These are phyloP conservation scores for Cassiopea xamachana DNA, from an alignment of 30 jellyfish, hydroid and myxozoan genomes.

Conservation along the genomic window DNA sequence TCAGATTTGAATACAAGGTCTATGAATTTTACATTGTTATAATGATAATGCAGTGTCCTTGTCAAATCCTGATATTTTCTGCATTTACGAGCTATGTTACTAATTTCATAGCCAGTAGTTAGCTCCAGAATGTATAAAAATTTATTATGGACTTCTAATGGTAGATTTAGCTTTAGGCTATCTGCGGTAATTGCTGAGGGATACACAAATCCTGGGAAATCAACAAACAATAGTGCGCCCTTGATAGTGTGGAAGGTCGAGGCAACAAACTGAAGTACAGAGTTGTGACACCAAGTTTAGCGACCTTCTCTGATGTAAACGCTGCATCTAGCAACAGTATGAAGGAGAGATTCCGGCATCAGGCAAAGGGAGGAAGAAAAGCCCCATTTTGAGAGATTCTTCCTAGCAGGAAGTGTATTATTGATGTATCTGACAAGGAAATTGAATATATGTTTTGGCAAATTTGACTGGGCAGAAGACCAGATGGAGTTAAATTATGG, in stretches of 20 bases:
- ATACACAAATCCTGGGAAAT: background rate
- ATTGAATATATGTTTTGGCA: conserved; percentile 28
- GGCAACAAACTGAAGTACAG: background rate
- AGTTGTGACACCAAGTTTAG: conserved; percentile 2
- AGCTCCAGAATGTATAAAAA: background rate
- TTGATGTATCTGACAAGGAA: conserved; percentile 3
- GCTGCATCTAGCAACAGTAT: background rate
- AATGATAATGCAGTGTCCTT: conserved; percentile 1
- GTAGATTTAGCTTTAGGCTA: background rate
- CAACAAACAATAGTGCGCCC: background rate
- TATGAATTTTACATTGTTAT: conserved; percentile 1
- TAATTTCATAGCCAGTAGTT: background rate
- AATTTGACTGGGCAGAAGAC: background rate
- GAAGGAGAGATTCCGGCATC: background rate
- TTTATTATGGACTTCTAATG: background rate
- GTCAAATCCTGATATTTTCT: background rate
- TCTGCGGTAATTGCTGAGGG: background rate
- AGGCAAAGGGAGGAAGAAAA: background rate
- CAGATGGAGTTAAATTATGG: background rate
- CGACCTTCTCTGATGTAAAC: background rate
- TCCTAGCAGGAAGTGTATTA: conserved; percentile 12
- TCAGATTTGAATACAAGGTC: background rate
- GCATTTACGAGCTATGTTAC: background rate
- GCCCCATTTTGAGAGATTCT: conserved; percentile 4
- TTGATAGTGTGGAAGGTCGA: background rate